Conservation (phyloP, 2,888 invertebrate species). For the Monopis laevigella region DNA sequence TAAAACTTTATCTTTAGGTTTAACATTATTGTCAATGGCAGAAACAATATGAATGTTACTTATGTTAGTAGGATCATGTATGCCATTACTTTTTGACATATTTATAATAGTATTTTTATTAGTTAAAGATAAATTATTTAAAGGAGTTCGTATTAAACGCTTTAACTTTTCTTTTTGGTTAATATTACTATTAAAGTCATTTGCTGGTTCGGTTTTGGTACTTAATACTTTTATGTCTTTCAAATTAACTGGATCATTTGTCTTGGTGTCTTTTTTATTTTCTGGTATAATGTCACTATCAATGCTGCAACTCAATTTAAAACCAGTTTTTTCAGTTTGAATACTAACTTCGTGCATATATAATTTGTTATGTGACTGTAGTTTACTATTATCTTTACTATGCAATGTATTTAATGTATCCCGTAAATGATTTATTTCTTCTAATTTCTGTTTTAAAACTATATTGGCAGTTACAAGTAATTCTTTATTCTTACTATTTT, state of each 20-base stretch:
- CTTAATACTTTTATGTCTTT: slow-evolving; percentile 41
- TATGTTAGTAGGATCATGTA: too few species aligned
- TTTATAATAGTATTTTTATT: too few species aligned
- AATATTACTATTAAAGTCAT: slow-evolving; percentile 30
- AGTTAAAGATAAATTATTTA: slow-evolving; percentile 37
- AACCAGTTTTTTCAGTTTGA: slow-evolving; percentile 3
- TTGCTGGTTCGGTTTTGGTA: slow-evolving; percentile 31
- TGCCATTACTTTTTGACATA: too few species aligned
- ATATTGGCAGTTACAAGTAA: slow-evolving; percentile 26
- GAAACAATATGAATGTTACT: too few species aligned
- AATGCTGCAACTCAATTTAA: background rate
- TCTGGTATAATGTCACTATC: background rate
- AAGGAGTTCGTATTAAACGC: slow-evolving; percentile 28
- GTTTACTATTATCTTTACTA: too few species aligned
- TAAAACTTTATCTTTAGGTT: too few species aligned
- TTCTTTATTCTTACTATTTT: slow-evolving; percentile 25
- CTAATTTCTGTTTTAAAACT: slow-evolving; percentile 29
- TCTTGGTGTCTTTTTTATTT: background rate
- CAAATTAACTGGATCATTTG: slow-evolving; percentile 17
- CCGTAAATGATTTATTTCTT: slow-evolving; percentile 31
- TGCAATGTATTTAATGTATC: slow-evolving; percentile 21
- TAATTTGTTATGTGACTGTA: background rate
- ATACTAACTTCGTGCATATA: background rate
- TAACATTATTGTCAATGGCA: background rate
- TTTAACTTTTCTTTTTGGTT: slow-evolving; percentile 42